phyloP scores from a whole-genome alignment of 1,140 invertebrate species.

The Temnothorax nylanderi region DNA sequence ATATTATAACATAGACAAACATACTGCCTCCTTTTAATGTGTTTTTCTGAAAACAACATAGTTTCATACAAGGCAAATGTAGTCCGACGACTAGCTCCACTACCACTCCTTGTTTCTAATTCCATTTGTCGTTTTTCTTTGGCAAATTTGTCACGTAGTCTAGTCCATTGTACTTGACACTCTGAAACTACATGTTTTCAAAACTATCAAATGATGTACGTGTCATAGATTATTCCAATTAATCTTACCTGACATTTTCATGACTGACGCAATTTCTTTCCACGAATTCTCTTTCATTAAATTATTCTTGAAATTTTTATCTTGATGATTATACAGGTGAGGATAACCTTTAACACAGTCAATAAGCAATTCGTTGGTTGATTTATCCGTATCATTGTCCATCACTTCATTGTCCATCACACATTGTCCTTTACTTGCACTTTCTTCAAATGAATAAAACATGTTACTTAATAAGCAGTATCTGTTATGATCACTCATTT shows the following conservation, averaged over 20 bases:
- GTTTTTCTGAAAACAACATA: constrained; percentile 13
- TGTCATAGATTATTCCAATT: not conserved
- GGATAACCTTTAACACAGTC: constrained; percentile 1
- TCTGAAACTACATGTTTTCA: constrained; percentile 12
- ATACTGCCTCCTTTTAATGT: constrained; percentile 8
- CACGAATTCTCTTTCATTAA: constrained; percentile 10
- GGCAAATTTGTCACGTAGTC: not conserved
- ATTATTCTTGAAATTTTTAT: constrained; percentile 1
- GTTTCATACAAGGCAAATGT: constrained; percentile 6
- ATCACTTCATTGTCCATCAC: not conserved
- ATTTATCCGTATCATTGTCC: not conserved
- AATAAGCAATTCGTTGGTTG: constrained; percentile 4
- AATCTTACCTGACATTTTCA: constrained; percentile 16
- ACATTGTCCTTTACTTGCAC: not conserved
- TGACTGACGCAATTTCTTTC: constrained; percentile 2
- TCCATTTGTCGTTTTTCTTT: not conserved
- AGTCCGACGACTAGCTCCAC: not conserved
- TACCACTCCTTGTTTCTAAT: constrained; percentile 13
- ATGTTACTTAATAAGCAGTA: not conserved
- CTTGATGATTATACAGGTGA: constrained; percentile 5
- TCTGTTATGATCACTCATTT: constrained; percentile 7
- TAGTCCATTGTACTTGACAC: constrained; percentile 5
- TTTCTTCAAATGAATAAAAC: not conserved
- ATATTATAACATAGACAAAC: constrained; percentile 5
- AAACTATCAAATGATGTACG: not conserved